Evolutionary conservation across 2,888 invertebrate species (phyloP), one percentile per base, ranked within the genome.

Genomic region (Euplagia quadripunctaria): DNA sequence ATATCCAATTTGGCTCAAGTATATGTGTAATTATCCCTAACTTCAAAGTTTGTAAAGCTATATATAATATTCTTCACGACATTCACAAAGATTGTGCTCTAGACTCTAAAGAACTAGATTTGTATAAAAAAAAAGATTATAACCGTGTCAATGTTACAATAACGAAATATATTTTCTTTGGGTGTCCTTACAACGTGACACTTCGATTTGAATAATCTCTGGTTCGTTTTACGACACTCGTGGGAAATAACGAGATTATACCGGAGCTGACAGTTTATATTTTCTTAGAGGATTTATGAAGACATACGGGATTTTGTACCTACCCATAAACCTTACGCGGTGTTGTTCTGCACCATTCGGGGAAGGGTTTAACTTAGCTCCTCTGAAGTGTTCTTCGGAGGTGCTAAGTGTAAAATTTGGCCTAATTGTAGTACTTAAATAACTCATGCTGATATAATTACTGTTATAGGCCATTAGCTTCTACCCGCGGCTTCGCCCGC

Each of bases 231-330:
- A 68, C 52, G 68, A 52, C 68, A 55, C 68, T 55, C 68, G 11
- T 55, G 68, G 68, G 55, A 68, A 68, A 68, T 68, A 43, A 68
- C 55, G 68, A 55, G 55, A 68, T 68, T 68, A 68, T 43, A 68
- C 43, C n/a, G 55, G 17, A 55, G 55, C 42, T 55, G 68, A 68
- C 68, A 68, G 55, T 52, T 55, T 68, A 42, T 55, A 68, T 55
- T 20, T 43, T 42, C 55, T 43, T 55, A 42, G 41, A 20, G 68
- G 55, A n/a, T 68, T 68, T 61, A 61, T 61, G 61, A 31, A 61
- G 61, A 61, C 61, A 68, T 55, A 5, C 31, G 49, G 66, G 51
- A 51, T 66, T 65, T 66, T 66, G 66, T 66, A 51, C 41, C 51
- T 51, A 51, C 41, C 51, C 51, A 51, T 51, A 51, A 17, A 51